Percentiles rank a stretch among this genome's conserved stretches.
Evolutionary conservation across 2,888 invertebrate species (phyloP).

Genomic region (Busseola fusca): DNA sequence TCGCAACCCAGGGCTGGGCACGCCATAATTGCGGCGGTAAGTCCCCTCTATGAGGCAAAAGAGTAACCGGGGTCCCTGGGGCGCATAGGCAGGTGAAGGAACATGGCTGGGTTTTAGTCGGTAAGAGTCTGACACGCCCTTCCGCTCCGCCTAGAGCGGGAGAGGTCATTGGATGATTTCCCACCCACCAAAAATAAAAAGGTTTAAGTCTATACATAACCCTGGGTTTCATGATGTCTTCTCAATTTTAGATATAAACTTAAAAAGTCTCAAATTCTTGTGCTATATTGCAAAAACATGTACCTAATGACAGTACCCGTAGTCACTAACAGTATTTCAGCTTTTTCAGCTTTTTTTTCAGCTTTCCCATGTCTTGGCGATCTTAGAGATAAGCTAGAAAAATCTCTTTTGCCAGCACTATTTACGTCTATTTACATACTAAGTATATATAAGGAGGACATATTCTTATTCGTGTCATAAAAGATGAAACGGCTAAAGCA

Average conservation of each 20-base stretch:
- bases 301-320: not conserved
- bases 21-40: too few relatives aligned
- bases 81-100: too few relatives aligned
- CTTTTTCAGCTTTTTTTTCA: too few relatives aligned
- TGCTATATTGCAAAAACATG: not conserved
- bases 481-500: constrained; percentile 16
- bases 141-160: too few relatives aligned
- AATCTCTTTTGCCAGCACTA: not conserved
- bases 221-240: not conserved
- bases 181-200: too few relatives aligned
- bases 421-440: not conserved
- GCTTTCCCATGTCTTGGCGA: not conserved
- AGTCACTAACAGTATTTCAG: not conserved
- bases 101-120: too few relatives aligned
- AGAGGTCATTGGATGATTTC: too few relatives aligned
- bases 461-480: constrained; percentile 8
- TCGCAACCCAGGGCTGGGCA: too few relatives aligned
- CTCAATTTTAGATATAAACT: not conserved
- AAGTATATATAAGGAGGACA: constrained; percentile 10
- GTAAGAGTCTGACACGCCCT: too few relatives aligned
- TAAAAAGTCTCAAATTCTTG: not conserved
- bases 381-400: not conserved
- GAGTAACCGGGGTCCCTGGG: too few relatives aligned
- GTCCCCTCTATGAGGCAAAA: too few relatives aligned
- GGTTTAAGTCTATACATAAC: not conserved